phyloP scores from a whole-genome alignment of 2,888 invertebrate genomes.

The Diarsia brunnea region DNA sequence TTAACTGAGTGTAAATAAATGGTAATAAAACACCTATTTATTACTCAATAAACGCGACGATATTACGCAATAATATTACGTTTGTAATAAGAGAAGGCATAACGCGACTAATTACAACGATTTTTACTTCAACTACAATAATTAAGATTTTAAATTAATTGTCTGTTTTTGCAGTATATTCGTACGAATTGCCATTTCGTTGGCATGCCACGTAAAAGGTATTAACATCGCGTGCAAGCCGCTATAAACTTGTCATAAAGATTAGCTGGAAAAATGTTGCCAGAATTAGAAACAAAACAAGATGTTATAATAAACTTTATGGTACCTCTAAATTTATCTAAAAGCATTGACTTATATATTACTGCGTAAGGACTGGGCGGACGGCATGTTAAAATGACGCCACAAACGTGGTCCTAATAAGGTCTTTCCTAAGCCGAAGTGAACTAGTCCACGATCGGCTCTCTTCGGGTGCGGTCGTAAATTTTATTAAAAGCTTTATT shows the following conservation, averaged over 20 bases:
- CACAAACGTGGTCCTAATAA: no score
- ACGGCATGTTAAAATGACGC: no score
- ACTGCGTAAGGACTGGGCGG: no score
- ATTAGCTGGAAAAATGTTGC: conserved; percentile 9
- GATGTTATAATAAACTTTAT: conserved; percentile 2
- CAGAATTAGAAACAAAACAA: conserved; percentile 7
- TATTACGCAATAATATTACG: no score
- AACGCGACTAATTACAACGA: conserved; percentile 25
- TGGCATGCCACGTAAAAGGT: conserved; percentile 31
- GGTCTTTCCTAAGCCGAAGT: no score
- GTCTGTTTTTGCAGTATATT: conserved; percentile 24
- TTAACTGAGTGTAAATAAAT: not conserved
- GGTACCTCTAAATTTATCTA: not conserved
- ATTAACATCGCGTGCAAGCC: conserved; percentile 29
- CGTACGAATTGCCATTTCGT: conserved; percentile 25
- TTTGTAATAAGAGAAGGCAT: conserved; percentile 24
- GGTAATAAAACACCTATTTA: conserved; percentile 15
- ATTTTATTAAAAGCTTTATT: no score
- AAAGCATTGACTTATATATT: no score
- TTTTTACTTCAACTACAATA: conserved; percentile 9
- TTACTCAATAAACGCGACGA: conserved; percentile 14
- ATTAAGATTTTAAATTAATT: conserved; percentile 27
- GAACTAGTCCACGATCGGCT: no score
- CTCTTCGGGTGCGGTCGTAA: no score
- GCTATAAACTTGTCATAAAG: conserved; percentile 33